phyloP scores from a whole-genome alignment of 2,888 invertebrate species.

The Anticlea derivata region DNA sequence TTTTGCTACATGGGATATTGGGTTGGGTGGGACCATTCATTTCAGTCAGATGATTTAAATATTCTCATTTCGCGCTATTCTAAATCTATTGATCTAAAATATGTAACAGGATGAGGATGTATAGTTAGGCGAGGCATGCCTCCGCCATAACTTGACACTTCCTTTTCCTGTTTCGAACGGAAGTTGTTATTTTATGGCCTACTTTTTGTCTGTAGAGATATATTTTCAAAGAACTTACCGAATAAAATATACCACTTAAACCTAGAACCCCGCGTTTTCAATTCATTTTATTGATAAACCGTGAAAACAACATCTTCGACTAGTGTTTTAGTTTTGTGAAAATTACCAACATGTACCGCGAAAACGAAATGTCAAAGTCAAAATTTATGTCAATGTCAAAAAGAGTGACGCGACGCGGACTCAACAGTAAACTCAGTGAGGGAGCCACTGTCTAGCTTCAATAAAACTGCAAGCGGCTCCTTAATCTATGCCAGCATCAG shows the following conservation, averaged over 20 bases:
- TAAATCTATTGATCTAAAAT: conserved; percentile 43
- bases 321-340: conserved; percentile 36
- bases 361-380: conserved; percentile 48
- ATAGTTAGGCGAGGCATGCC: conserved; percentile 47
- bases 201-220: conserved; percentile 15
- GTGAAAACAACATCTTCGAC: conserved; percentile 47
- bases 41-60: not conserved
- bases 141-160: conserved; percentile 81
- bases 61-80: conserved; percentile 44
- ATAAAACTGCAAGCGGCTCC: no score
- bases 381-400: conserved; percentile 4
- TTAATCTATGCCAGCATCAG: no score
- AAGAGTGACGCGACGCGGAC: no score
- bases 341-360: conserved; percentile 45
- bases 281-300: conserved; percentile 14
- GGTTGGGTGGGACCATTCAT: not conserved
- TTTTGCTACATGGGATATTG: no score
- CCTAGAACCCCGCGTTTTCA: conserved; percentile 6
- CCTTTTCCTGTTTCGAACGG: conserved; percentile 85
- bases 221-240: conserved; percentile 39
- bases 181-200: conserved; percentile 47
- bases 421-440: no score
- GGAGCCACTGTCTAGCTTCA: no score
- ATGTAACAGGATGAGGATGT: conserved; percentile 74
- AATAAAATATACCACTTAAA: conserved; percentile 13